These are phyloP conservation scores for Cephalopholis sonnerati DNA, from an alignment of 2,113 vertebrate genomes.

Conservation along the genomic window DNA sequence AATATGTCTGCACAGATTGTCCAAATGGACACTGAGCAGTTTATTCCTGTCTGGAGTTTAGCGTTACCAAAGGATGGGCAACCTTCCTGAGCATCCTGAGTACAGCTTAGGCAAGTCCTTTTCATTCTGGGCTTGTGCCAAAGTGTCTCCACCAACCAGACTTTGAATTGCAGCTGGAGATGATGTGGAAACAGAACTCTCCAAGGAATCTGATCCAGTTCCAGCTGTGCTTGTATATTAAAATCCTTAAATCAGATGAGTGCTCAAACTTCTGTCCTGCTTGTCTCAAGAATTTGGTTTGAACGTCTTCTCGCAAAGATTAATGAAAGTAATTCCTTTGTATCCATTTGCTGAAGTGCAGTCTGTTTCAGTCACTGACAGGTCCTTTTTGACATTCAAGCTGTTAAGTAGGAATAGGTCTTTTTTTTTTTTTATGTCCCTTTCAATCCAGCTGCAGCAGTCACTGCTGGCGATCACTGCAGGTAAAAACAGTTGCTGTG, in stretches of 20 bases:
- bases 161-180: slow-evolving; percentile 13
- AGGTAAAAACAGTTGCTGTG: not conserved
- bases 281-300: slow-evolving; percentile 47
- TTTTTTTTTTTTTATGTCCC: not conserved
- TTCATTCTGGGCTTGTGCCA: not conserved
- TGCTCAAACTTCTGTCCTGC: slow-evolving; percentile 11
- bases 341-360: slow-evolving; percentile 24
- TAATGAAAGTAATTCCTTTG: slow-evolving; percentile 65
- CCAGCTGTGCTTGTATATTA: not conserved
- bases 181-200: not conserved
- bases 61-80: slow-evolving; percentile 17
- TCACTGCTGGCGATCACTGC: slow-evolving; percentile 4
- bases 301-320: slow-evolving; percentile 27
- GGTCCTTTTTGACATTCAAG: slow-evolving; percentile 54
- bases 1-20: slow-evolving; percentile 37
- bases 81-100: slow-evolving; percentile 38
- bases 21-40: slow-evolving; percentile 18
- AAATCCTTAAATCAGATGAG: slow-evolving; percentile 13
- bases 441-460: slow-evolving; percentile 68
- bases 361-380: not conserved
- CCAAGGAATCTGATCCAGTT: slow-evolving; percentile 9
- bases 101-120: slow-evolving; percentile 28
- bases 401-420: slow-evolving; percentile 3
- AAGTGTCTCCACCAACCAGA: not conserved
- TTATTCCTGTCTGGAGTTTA: slow-evolving; percentile 29